Percentiles rank a stretch among this genome's conserved stretches.
phyloP scores from a whole-genome alignment of 35 echinoderm and acorn worm species.

The Apostichopus japonicus region DNA sequence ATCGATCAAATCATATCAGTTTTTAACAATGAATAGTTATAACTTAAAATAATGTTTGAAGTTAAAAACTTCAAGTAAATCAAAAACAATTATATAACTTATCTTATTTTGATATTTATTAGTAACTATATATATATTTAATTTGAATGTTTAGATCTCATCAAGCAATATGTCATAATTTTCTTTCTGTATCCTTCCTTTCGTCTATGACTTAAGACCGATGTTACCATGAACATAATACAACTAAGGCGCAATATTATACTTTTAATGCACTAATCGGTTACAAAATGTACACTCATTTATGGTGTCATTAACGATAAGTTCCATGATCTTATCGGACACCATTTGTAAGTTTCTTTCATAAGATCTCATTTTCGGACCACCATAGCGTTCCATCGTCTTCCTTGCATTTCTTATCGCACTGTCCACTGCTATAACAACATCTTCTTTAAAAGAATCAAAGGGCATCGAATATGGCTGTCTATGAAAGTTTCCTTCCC shows the following conservation, averaged over 20 bases:
- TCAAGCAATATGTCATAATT: not conserved
- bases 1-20: no score
- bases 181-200: not conserved
- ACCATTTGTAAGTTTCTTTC: not conserved
- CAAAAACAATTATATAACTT: no score
- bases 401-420: not conserved
- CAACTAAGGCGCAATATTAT: not conserved
- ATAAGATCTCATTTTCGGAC: not conserved
- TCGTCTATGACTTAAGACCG: not conserved
- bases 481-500: constrained; percentile 62
- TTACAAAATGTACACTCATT: not conserved
- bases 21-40: no score
- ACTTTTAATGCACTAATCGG: not conserved
- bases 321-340: not conserved
- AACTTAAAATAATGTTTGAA: no score
- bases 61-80: no score
- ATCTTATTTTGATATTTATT: no score
- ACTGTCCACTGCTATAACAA: not conserved
- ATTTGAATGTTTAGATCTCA: not conserved
- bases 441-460: constrained; percentile 37
- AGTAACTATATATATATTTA: no score
- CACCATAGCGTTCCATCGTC: not conserved
- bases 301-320: not conserved
- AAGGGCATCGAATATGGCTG: not conserved
- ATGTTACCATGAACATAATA: not conserved